A percentile compares a stretch with the other conserved stretches of the same genome.
Evolutionary conservation across 2,113 vertebrate genomes (phyloP).

Genomic region (Spea multiplicata): DNA sequence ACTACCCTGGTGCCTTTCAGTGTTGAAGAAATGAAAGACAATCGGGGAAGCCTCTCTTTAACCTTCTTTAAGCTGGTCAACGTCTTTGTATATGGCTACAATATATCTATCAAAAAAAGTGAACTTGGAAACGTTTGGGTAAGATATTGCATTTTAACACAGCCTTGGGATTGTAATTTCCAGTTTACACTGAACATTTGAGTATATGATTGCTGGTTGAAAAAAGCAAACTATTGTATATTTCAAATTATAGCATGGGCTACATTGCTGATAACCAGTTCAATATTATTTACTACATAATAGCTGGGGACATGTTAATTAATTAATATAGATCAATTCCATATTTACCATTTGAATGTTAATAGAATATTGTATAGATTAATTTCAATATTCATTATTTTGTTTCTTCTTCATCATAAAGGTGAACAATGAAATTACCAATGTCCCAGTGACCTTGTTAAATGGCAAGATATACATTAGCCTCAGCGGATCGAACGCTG

Average conservation of each 20-base stretch:
- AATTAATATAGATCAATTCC: too few relatives aligned
- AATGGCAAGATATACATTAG: conserved; percentile 47
- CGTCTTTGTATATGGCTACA: conserved; percentile 38
- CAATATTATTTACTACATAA: too few relatives aligned
- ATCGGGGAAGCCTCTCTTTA: neutral
- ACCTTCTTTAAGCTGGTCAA: conserved; percentile 23
- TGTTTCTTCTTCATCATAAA: conserved; percentile 2
- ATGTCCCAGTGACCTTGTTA: conserved; percentile 50
- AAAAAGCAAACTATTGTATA: too few relatives aligned
- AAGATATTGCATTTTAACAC: conserved; percentile 30
- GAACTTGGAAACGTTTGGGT: conserved; percentile 55
- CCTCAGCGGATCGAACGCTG: conserved; percentile 41
- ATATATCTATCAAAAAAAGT: conserved; percentile 22
- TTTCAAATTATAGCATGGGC: too few relatives aligned
- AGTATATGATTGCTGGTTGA: too few relatives aligned
- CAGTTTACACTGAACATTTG: too few relatives aligned
- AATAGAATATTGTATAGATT: too few relatives aligned
- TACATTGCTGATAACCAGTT: too few relatives aligned
- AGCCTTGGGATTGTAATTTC: too few relatives aligned
- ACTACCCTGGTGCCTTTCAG: conserved; percentile 51
- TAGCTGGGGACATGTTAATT: too few relatives aligned
- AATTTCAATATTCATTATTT: too few relatives aligned
- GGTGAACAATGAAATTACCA: conserved; percentile 22
- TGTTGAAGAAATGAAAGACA: conserved; percentile 52
- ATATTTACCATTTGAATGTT: too few relatives aligned